A percentile compares a stretch with the other conserved stretches of the same genome.
Evolutionary conservation across 1,140 invertebrate species (phyloP).

Genomic region (Lepidostoma basale): DNA sequence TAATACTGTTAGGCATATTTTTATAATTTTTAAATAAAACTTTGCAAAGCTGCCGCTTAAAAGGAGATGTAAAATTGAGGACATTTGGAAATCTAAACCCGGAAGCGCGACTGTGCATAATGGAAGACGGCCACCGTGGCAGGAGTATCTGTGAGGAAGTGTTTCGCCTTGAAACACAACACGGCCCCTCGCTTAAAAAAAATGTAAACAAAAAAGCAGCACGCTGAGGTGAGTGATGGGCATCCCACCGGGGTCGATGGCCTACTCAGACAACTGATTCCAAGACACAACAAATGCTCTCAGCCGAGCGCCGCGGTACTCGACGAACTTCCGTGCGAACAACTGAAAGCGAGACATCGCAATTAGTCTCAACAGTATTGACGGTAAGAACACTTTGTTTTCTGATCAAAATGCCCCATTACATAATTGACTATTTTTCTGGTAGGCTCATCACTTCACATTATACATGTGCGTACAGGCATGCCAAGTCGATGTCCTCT

Average conservation of each 20-base stretch:
- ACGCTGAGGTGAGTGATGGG: constrained; percentile 4
- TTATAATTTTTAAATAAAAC: too few relatives aligned
- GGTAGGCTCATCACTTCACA: neutral
- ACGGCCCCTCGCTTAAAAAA: constrained; percentile 10
- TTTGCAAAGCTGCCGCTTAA: too few relatives aligned
- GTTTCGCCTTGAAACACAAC: constrained; percentile 9
- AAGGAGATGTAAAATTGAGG: too few relatives aligned
- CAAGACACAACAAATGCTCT: constrained; percentile 19
- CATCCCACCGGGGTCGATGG: constrained; percentile 4
- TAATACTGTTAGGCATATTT: too few relatives aligned
- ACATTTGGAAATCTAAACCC: too few relatives aligned
- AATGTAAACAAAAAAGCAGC: constrained; percentile 18
- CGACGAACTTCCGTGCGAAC: too few relatives aligned
- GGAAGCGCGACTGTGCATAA: neutral
- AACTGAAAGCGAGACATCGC: neutral
- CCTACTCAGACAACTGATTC: constrained; percentile 2
- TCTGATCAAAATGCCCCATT: neutral
- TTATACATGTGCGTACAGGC: neutral
- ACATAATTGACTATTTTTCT: too few relatives aligned
- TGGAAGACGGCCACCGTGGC: neutral
- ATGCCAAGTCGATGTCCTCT: neutral
- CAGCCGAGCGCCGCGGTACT: neutral
- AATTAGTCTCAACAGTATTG: neutral
- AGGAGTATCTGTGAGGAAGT: neutral
- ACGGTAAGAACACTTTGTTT: neutral